phyloP scores from a whole-genome alignment of 2,113 vertebrate genomes.

The Pycnonotus jocosus region DNA sequence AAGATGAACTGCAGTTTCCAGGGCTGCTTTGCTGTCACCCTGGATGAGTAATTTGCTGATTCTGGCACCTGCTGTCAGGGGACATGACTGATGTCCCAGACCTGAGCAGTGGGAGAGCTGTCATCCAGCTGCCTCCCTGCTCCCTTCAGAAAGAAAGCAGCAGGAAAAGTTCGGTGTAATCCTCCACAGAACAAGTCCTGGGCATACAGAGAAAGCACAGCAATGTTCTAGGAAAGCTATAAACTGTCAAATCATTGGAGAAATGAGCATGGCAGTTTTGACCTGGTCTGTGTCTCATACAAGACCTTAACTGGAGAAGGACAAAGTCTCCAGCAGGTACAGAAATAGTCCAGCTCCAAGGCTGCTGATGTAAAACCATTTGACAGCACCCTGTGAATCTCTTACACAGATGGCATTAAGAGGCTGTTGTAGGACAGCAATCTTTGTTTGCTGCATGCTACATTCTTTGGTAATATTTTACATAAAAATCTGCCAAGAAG shows the following conservation, averaged over 20 bases:
- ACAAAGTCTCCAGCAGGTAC: neutral
- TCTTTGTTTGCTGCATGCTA: neutral
- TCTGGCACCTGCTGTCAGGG: neutral
- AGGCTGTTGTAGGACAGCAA: neutral
- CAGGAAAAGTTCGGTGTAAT: neutral
- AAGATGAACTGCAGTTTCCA: neutral
- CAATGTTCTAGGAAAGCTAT: neutral
- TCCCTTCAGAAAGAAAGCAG: neutral
- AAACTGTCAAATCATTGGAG: neutral
- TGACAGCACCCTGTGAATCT: neutral
- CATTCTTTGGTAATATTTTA: neutral
- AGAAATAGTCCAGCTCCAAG: neutral
- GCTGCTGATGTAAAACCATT: neutral
- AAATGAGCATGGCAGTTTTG: neutral
- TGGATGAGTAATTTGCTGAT: neutral
- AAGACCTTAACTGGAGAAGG: neutral
- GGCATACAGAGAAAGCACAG: neutral
- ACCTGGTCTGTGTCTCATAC: neutral
- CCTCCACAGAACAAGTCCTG: neutral
- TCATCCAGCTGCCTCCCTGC: neutral
- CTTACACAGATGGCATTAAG: neutral
- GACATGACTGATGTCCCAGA: neutral
- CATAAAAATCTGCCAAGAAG: neutral
- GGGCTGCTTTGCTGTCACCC: neutral
- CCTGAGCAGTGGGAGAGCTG: neutral